Conservation (phyloP, 2,797 vertebrate species). For the Micromesistius poutassou region DNA sequence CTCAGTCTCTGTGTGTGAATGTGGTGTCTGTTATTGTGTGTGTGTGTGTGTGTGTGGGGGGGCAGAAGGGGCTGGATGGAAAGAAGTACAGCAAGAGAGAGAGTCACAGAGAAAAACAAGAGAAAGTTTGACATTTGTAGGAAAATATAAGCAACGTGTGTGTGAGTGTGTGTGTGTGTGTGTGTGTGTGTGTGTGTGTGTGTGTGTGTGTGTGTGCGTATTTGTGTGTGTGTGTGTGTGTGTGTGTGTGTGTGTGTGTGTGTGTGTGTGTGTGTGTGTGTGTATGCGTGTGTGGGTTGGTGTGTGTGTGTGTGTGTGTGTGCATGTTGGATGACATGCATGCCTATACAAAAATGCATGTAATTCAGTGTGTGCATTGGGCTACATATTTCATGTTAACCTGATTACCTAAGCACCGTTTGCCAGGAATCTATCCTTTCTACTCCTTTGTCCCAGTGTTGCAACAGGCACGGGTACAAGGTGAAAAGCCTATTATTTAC, state of each 20-base stretch:
- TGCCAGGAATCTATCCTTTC: constrained; percentile 51
- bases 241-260: constrained; percentile 28
- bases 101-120: neutral
- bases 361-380: neutral
- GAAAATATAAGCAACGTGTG: neutral
- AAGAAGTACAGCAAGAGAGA: neutral
- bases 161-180: constrained; percentile 10
- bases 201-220: constrained; percentile 29
- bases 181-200: constrained; percentile 24
- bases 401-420: constrained; percentile 44
- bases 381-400: constrained; percentile 28
- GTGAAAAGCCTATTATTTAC: neutral
- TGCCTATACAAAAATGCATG: neutral
- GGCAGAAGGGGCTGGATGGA: neutral
- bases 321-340: neutral
- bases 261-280: neutral
- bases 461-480: constrained; percentile 42
- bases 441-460: constrained; percentile 27
- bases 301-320: neutral
- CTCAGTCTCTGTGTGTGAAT: constrained; percentile 35
- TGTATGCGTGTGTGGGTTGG: constrained; percentile 19
- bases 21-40: constrained; percentile 49
- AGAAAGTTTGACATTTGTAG: constrained; percentile 1
- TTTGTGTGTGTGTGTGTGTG: constrained; percentile 29
- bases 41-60: constrained; percentile 23